A percentile compares a stretch with the other conserved stretches of the same genome.
These are phyloP conservation scores for Cephus nigrinus DNA, from an alignment of 2,888 invertebrate species.

Conservation along the genomic window DNA sequence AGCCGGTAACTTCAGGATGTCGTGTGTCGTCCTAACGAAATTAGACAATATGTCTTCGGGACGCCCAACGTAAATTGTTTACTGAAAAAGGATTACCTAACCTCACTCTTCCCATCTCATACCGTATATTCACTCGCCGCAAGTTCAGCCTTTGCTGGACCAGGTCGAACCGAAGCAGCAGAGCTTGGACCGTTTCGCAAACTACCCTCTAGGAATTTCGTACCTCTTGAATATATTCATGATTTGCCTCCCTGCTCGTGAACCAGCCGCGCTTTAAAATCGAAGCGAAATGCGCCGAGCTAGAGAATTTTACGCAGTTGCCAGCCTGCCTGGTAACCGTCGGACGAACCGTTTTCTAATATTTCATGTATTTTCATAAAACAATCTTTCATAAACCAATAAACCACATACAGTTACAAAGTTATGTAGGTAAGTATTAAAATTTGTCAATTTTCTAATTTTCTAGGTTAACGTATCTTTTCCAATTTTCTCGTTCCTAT, in stretches of 20 bases:
- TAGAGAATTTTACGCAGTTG: slow-evolving; percentile 13
- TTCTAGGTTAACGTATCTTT: background rate
- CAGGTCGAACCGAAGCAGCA: background rate
- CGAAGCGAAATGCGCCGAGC: slow-evolving; percentile 15
- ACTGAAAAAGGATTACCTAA: slow-evolving; percentile 20
- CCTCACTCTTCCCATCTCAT: slow-evolving; percentile 10
- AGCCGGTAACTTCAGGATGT: background rate
- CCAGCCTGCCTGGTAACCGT: background rate
- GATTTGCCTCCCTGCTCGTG: slow-evolving; percentile 30
- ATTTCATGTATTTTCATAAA: background rate
- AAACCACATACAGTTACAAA: background rate
- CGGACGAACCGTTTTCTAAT: background rate
- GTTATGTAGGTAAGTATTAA: background rate
- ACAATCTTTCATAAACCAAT: background rate
- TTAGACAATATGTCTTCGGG: slow-evolving; percentile 31
- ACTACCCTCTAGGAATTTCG: slow-evolving; percentile 36
- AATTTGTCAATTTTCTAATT: background rate
- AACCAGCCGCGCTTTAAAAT: slow-evolving; percentile 20
- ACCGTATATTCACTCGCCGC: background rate
- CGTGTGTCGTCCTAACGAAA: slow-evolving; percentile 13
- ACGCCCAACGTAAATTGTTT: slow-evolving; percentile 39
- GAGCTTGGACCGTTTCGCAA: slow-evolving; percentile 13
- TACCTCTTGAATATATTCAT: slow-evolving; percentile 52
- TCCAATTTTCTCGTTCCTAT: background rate
- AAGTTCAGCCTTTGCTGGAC: background rate